Percentiles rank a stretch among this genome's conserved stretches.
These are phyloP conservation scores for Lophius piscatorius DNA, from an alignment of 2,113 vertebrate species.

Conservation along the genomic window DNA sequence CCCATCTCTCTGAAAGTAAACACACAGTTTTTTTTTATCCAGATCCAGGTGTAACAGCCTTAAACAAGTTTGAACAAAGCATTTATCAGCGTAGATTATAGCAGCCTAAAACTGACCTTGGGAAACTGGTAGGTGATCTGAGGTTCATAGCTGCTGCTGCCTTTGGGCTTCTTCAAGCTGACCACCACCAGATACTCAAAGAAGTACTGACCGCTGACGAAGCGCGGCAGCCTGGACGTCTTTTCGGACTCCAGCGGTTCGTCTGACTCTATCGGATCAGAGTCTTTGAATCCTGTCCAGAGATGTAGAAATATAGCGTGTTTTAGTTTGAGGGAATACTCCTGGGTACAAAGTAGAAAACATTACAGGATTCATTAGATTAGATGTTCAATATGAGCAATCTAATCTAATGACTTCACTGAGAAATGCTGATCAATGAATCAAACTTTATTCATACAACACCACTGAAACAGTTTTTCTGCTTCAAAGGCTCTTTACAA, in stretches of 20 bases:
- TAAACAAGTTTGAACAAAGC: background rate
- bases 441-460: no score
- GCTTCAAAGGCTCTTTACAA: no score
- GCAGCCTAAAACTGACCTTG: conserved; percentile 82
- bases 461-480: no score
- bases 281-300: conserved; percentile 56
- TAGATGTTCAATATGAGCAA: no score
- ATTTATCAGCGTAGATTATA: no score
- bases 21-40: background rate
- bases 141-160: conserved; percentile 83
- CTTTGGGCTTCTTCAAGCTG: conserved; percentile 83
- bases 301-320: background rate
- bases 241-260: conserved; percentile 12
- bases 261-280: conserved; percentile 5
- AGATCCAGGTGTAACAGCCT: no score
- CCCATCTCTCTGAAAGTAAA: conserved; percentile 83
- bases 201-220: conserved; percentile 87
- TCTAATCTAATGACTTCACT: no score
- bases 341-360: background rate
- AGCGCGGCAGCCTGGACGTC: conserved; percentile 66
- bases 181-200: conserved; percentile 97
- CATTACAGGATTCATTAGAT: background rate
- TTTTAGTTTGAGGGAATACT: background rate
- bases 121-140: conserved; percentile 95
- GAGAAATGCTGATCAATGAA: no score